phyloP scores from a whole-genome alignment of 1,140 invertebrate genomes.

The Archivesica marissinica region DNA sequence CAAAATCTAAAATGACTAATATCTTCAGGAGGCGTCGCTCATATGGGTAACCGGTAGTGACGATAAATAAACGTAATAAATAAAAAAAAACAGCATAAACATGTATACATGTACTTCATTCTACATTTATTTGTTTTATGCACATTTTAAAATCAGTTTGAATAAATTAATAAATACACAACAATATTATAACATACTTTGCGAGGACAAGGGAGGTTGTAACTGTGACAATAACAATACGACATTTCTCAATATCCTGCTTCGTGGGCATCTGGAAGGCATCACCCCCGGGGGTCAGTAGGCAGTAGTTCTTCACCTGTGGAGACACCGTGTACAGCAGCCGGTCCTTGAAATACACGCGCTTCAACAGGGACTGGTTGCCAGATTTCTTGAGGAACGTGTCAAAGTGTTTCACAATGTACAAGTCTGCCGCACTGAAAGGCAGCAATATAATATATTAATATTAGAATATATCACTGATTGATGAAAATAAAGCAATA shows the following conservation, averaged over 20 bases:
- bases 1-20: too few relatives aligned
- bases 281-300: slow-evolving; percentile 85
- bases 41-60: too few relatives aligned
- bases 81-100: too few relatives aligned
- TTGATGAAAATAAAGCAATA: too few relatives aligned
- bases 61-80: too few relatives aligned
- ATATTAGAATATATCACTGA: too few relatives aligned
- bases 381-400: slow-evolving; percentile 67
- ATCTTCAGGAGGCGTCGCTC: too few relatives aligned
- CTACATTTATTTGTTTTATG: too few relatives aligned
- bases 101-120: background rate
- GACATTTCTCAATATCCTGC: slow-evolving; percentile 89
- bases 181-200: background rate
- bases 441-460: too few relatives aligned
- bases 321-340: slow-evolving; percentile 90
- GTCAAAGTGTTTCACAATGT: slow-evolving; percentile 91
- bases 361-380: slow-evolving; percentile 67
- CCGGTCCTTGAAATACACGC: slow-evolving; percentile 92
- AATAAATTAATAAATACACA: too few relatives aligned
- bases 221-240: slow-evolving; percentile 92
- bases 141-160: too few relatives aligned
- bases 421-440: slow-evolving; percentile 87
- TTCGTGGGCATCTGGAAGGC: slow-evolving; percentile 88
- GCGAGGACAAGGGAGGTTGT: slow-evolving; percentile 87
- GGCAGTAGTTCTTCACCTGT: slow-evolving; percentile 90